Conservation (phyloP, 2,888 invertebrate genomes). For the Calliphora vomitoria region DNA sequence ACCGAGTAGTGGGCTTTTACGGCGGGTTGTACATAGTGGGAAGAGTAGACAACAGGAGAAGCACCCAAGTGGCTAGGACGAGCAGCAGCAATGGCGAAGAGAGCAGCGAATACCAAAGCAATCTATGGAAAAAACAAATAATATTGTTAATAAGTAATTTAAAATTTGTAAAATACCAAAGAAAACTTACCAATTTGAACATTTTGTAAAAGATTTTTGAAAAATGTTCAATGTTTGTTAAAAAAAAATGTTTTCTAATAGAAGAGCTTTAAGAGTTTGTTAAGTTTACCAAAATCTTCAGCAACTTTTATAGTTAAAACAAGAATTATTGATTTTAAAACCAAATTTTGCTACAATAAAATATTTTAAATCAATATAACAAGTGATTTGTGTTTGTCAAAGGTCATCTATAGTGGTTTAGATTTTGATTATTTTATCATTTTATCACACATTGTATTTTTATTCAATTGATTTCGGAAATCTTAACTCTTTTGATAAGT, state of each 20-base stretch:
- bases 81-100: constrained; percentile 81
- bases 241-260: not conserved
- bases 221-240: too few relatives aligned
- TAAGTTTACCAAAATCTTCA: constrained; percentile 22
- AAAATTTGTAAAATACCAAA: too few relatives aligned
- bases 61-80: constrained; percentile 6
- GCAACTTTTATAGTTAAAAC: constrained; percentile 70
- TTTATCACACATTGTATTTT: too few relatives aligned
- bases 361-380: too few relatives aligned
- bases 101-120: constrained; percentile 77
- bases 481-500: too few relatives aligned
- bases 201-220: not conserved
- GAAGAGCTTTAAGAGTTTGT: constrained; percentile 57
- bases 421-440: too few relatives aligned
- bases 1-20: not conserved
- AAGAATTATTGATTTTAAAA: not conserved
- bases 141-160: not conserved
- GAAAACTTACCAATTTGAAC: not conserved
- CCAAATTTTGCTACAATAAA: too few relatives aligned
- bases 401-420: too few relatives aligned
- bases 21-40: not conserved
- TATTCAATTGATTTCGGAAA: too few relatives aligned
- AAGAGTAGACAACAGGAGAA: not conserved
- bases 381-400: too few relatives aligned
- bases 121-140: constrained; percentile 57